Evolutionary conservation across 2,888 invertebrate species (phyloP).

Genomic region (Petrolisthes manimaculis): DNA sequence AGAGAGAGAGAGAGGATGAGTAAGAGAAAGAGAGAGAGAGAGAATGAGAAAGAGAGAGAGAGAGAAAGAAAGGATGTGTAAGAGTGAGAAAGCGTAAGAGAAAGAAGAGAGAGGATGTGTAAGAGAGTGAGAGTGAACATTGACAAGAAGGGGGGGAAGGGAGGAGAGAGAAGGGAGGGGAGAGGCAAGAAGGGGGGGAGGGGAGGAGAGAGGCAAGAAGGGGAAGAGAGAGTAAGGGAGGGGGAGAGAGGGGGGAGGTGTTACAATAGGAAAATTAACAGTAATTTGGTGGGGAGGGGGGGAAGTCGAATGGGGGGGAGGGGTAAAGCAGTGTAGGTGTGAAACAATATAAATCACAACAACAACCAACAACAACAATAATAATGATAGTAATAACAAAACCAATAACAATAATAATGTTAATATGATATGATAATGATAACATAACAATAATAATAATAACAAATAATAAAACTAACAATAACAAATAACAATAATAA

Average conservation of each 20-base stretch:
- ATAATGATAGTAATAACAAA: too few species aligned
- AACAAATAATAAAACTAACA: too few species aligned
- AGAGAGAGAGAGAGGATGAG: background rate
- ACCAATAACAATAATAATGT: too few species aligned
- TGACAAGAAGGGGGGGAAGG: background rate
- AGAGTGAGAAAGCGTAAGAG: background rate
- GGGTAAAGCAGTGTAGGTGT: background rate
- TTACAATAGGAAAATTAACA: background rate
- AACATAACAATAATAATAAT: too few species aligned
- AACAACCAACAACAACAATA: too few species aligned
- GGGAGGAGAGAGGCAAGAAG: background rate
- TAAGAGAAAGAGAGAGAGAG: background rate
- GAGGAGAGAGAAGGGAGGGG: background rate
- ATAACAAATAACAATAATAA: background rate
- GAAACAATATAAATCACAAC: background rate
- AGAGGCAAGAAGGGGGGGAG: background rate
- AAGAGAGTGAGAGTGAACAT: background rate
- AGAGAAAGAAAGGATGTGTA: background rate
- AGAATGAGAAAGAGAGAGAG: background rate
- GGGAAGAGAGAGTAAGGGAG: background rate
- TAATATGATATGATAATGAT: too few species aligned
- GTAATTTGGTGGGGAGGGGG: background rate
- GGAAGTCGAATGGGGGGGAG: background rate
- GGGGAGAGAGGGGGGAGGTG: background rate
- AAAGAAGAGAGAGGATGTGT: too few species aligned